phyloP scores from a whole-genome alignment of 1,140 invertebrate species.

The Trialeurodes vaporariorum region DNA sequence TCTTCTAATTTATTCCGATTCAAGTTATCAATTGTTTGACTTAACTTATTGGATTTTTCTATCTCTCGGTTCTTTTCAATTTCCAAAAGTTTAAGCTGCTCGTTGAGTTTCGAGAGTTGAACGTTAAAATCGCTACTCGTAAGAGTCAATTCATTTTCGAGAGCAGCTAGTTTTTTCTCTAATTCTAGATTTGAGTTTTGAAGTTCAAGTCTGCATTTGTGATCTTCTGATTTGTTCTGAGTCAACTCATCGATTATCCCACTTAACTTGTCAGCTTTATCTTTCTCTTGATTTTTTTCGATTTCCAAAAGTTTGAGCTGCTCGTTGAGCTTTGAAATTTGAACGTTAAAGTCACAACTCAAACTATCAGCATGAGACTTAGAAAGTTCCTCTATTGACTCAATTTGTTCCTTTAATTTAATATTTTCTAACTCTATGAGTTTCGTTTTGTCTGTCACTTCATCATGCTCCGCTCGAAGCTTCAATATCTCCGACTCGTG shows the following conservation, averaged over 20 bases:
- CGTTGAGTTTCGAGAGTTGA: slow-evolving; percentile 22
- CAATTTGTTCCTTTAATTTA: slow-evolving; percentile 5
- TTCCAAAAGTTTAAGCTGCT: slow-evolving; percentile 30
- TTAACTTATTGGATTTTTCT: slow-evolving; percentile 26
- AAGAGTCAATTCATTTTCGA: neutral
- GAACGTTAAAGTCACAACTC: neutral
- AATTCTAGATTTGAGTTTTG: slow-evolving; percentile 23
- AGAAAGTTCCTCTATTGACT: neutral
- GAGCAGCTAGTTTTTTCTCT: slow-evolving; percentile 11
- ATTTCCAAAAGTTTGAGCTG: slow-evolving; percentile 31
- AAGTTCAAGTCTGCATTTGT: slow-evolving; percentile 20
- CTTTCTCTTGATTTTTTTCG: slow-evolving; percentile 29
- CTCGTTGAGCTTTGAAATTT: slow-evolving; percentile 23
- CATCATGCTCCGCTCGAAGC: slow-evolving; percentile 37
- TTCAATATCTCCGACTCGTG: slow-evolving; percentile 39
- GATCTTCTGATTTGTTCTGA: slow-evolving; percentile 23
- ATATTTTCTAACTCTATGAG: slow-evolving; percentile 23
- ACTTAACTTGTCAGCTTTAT: slow-evolving; percentile 27
- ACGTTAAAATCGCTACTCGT: neutral
- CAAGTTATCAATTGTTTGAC: slow-evolving; percentile 30
- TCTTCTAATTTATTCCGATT: slow-evolving; percentile 27
- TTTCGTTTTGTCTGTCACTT: slow-evolving; percentile 32
- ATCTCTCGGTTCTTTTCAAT: slow-evolving; percentile 30
- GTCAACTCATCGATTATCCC: slow-evolving; percentile 30
- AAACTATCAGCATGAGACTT: neutral